A percentile compares a stretch with the other conserved stretches of the same genome.
Evolutionary conservation across 1,140 invertebrate genomes (phyloP).

Genomic region (Eupeodes corollae): DNA sequence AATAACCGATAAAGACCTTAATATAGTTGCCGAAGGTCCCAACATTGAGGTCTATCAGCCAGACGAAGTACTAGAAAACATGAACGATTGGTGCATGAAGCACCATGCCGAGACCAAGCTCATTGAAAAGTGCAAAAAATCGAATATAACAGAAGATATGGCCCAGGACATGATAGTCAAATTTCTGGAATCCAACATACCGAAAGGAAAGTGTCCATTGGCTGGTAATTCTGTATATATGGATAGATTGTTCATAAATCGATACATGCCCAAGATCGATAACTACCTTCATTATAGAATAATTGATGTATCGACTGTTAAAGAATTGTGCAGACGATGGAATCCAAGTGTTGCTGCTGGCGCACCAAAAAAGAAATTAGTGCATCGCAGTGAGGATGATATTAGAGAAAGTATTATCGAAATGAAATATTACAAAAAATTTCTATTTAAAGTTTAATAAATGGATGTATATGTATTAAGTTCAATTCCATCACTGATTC

Average conservation of each 20-base stretch:
- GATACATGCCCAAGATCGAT: constrained; percentile 63
- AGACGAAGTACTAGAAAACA: constrained; percentile 56
- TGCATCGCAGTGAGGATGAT: constrained; percentile 70
- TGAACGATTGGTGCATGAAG: constrained; percentile 72
- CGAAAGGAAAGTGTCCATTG: constrained; percentile 55
- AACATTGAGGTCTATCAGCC: constrained; percentile 74
- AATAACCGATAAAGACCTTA: constrained; percentile 71
- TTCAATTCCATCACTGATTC: too few species aligned
- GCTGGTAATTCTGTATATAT: constrained; percentile 84
- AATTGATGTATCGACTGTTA: constrained; percentile 84
- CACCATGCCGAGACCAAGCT: constrained; percentile 68
- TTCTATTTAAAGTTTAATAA: constrained; percentile 40
- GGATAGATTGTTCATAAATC: constrained; percentile 67
- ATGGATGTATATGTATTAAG: too few species aligned
- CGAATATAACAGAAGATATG: constrained; percentile 48
- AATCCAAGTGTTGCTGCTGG: constrained; percentile 45
- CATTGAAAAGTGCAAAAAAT: constrained; percentile 54
- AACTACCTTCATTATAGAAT: constrained; percentile 84
- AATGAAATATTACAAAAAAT: constrained; percentile 58
- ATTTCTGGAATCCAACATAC: constrained; percentile 60
- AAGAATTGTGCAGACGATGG: constrained; percentile 75
- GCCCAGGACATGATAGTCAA: constrained; percentile 62
- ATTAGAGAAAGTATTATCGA: constrained; percentile 80
- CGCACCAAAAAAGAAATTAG: constrained; percentile 50
- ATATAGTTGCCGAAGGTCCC: constrained; percentile 65